phyloP scores from a whole-genome alignment of 2,888 invertebrate species.

The Epirrita christyi region DNA sequence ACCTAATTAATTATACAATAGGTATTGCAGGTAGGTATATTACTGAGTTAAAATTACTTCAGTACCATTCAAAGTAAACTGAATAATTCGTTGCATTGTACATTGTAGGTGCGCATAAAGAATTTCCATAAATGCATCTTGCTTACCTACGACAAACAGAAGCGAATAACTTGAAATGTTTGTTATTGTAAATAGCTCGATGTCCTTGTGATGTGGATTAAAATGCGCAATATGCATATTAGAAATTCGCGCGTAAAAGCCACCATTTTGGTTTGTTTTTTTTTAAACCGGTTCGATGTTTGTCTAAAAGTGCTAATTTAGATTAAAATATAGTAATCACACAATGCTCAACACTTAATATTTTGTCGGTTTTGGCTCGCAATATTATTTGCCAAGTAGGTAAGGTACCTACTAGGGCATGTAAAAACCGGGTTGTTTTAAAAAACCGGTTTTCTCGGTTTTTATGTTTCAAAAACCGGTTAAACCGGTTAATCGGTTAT shows the following conservation, averaged over 20 bases:
- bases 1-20: neutral
- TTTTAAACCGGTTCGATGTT: neutral
- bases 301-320: neutral
- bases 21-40: neutral
- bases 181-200: constrained; percentile 7
- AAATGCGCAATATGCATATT: constrained; percentile 32
- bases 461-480: no score
- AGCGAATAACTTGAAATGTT: constrained; percentile 20
- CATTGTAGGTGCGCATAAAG: neutral
- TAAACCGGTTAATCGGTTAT: no score
- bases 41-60: neutral
- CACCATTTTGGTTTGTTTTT: constrained; percentile 27
- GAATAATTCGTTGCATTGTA: neutral
- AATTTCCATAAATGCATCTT: constrained; percentile 6
- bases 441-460: no score
- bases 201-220: constrained; percentile 22
- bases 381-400: no score
- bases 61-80: neutral
- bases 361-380: no score
- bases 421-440: no score
- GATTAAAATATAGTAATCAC: neutral
- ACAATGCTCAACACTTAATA: no score
- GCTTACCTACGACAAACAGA: constrained; percentile 8
- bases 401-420: no score
- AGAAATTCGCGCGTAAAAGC: constrained; percentile 28